A percentile compares a stretch with the other conserved stretches of the same genome.
These are phyloP conservation scores for Micropoecilia bifurca DNA, from an alignment of 2,797 vertebrate genomes.

Conservation along the genomic window DNA sequence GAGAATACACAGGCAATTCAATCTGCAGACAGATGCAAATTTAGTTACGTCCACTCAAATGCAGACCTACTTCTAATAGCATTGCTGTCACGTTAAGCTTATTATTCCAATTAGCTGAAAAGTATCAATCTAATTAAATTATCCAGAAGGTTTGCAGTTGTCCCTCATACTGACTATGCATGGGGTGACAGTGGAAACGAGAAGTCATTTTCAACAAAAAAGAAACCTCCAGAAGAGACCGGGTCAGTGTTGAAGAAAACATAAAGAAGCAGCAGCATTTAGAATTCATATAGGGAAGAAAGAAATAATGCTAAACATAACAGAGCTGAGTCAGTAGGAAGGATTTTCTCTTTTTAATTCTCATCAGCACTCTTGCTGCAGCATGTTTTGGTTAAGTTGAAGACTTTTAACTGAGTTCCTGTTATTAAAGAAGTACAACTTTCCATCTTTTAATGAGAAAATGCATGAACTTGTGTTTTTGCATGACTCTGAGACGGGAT, in stretches of 20 bases:
- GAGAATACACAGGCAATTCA: not conserved
- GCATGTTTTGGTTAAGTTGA: not conserved
- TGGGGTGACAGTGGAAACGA: not conserved
- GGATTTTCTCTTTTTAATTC: not conserved
- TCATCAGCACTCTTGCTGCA: not conserved
- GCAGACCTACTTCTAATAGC: not conserved
- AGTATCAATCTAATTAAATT: not conserved
- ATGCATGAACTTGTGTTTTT: not conserved
- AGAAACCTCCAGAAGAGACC: not conserved
- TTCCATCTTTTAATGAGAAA: not conserved
- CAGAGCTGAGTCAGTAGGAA: not conserved
- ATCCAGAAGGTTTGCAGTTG: not conserved
- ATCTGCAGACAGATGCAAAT: not conserved
- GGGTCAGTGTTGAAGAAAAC: not conserved
- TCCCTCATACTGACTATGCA: not conserved
- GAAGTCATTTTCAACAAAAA: not conserved
- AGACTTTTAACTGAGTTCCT: not conserved
- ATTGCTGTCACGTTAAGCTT: not conserved
- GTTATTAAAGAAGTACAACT: not conserved
- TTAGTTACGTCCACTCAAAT: not conserved
- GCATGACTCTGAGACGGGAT: not conserved
- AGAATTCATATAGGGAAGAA: not conserved
- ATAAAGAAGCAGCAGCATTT: not conserved
- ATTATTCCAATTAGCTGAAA: not conserved
- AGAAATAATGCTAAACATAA: not conserved